A percentile compares a stretch with the other conserved stretches of the same genome.
Evolutionary conservation across 2,113 vertebrate genomes (phyloP).

Genomic region (Rafetus swinhoei): DNA sequence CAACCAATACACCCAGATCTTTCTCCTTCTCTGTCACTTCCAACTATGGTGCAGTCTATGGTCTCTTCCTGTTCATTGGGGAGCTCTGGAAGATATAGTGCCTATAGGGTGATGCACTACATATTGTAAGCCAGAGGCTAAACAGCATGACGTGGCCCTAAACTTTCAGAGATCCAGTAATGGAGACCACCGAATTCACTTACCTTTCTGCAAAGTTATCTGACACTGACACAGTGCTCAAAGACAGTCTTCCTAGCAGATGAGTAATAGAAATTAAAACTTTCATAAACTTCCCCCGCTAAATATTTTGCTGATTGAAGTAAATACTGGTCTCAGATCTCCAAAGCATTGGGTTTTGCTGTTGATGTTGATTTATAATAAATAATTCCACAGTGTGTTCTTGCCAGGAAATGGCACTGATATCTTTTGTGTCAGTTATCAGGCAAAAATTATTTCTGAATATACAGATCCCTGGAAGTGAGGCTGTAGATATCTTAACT

Average conservation of each 20-base stretch:
- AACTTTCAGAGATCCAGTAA: neutral
- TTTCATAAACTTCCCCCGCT: neutral
- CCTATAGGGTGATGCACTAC: neutral
- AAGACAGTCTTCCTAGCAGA: neutral
- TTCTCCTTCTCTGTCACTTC: too few relatives aligned
- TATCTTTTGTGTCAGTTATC: neutral
- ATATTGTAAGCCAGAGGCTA: neutral
- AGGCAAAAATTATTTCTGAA: neutral
- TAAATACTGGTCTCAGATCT: neutral
- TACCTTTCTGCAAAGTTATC: neutral
- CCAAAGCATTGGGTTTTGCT: neutral
- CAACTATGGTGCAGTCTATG: too few relatives aligned
- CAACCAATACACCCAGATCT: too few relatives aligned
- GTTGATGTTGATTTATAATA: neutral
- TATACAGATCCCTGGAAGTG: neutral
- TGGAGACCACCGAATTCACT: neutral
- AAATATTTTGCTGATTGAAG: neutral
- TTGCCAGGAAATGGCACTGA: accelerated
- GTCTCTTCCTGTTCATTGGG: too few relatives aligned
- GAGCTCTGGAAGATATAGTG: neutral
- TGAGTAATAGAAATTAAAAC: neutral
- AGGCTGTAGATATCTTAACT: neutral
- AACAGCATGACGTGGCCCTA: neutral
- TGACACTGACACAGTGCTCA: neutral
- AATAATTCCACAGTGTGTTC: neutral